Base-by-base conservation (phyloP, 2,888 invertebrate species). In the Stegophylla sp. region DNA sequence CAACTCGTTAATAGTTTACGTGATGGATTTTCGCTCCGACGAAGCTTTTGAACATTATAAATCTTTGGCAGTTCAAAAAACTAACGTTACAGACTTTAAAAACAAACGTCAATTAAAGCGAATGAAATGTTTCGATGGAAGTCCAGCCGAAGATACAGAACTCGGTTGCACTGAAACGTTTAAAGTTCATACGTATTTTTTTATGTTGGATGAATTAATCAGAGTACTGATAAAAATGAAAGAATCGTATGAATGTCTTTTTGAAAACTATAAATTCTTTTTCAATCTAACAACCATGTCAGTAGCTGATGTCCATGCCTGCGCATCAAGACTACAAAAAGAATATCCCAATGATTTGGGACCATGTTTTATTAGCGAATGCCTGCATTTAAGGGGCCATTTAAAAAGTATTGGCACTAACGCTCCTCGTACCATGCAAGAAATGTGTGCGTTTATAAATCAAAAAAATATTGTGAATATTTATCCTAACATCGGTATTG, bases 391-490 rank as follows among this genome's bases (percentile, higher is more conserved):
- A n/a, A n/a, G n/a, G n/a, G n/a, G n/a, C n/a, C n/a, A n/a, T n/a
- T n/a, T n/a, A n/a, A n/a, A n/a, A n/a, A n/a, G 67, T 48, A 23
- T 67, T 67, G 48, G 48, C 15, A 26, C 15, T 48, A 17, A 67
- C 10, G 67, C 67, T 67, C 48, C 48, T 15, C 26, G 48, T 26
- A 48, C 67, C 26, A 67, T 67, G 13, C 67, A 67, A 48, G 48
- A 48, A 48, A 67, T 67, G 45, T 67, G 45, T 48, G 23, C 26
- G 15, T 67, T 67, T 45, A 48, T 67, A 48, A 67, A 23, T 43
- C 43, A 66, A 66, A 66, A 61, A 28, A 28, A 53, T 53, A 5
- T 53, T 61, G 98, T 53, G 5, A 1, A 20, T 53, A 20, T 53
- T n/a, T 53, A 53, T 20, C 53, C 53, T 53, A 20, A 53, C 9